A percentile compares a stretch with the other conserved stretches of the same genome.
These are phyloP conservation scores for Hippocampus abdominalis DNA, from an alignment of 2,113 vertebrate genomes.

Conservation along the genomic window DNA sequence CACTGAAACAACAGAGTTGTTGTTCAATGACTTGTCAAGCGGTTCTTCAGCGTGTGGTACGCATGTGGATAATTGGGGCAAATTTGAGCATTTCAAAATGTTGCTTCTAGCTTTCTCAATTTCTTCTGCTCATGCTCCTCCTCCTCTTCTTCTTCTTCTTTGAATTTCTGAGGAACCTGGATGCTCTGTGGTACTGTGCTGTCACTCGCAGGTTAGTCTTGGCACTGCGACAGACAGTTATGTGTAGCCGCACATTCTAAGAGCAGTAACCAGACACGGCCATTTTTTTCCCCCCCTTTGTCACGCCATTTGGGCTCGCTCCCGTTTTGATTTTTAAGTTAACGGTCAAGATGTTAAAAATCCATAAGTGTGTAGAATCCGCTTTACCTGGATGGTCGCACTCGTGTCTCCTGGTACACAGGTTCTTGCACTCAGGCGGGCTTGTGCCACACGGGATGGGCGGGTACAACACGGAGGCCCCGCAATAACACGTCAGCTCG, in stretches of 20 bases:
- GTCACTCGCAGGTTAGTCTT: too few relatives aligned
- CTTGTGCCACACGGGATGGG: constrained; percentile 93
- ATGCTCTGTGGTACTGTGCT: too few relatives aligned
- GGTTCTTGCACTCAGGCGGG: constrained; percentile 91
- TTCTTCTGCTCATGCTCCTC: too few relatives aligned
- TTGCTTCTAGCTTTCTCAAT: too few relatives aligned
- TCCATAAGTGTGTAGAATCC: not conserved
- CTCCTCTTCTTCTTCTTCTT: too few relatives aligned
- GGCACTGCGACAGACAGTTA: too few relatives aligned
- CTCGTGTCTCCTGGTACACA: constrained; percentile 86
- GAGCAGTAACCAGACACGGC: too few relatives aligned
- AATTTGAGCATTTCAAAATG: not conserved
- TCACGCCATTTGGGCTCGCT: not conserved
- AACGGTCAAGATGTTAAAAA: not conserved
- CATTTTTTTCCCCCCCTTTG: not conserved
- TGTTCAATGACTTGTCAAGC: not conserved
- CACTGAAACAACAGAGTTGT: constrained; percentile 68
- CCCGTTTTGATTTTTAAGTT: not conserved
- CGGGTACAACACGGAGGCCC: constrained; percentile 87
- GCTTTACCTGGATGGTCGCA: constrained; percentile 89
- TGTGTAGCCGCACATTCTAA: too few relatives aligned
- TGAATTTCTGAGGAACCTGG: too few relatives aligned
- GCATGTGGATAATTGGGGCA: not conserved
- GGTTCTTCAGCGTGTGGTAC: not conserved
- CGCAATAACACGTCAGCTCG: constrained; percentile 92